A percentile compares a stretch with the other conserved stretches of the same genome.
These are phyloP conservation scores for Malacoraja senta DNA, from an alignment of 2,797 vertebrate species.

Conservation along the genomic window DNA sequence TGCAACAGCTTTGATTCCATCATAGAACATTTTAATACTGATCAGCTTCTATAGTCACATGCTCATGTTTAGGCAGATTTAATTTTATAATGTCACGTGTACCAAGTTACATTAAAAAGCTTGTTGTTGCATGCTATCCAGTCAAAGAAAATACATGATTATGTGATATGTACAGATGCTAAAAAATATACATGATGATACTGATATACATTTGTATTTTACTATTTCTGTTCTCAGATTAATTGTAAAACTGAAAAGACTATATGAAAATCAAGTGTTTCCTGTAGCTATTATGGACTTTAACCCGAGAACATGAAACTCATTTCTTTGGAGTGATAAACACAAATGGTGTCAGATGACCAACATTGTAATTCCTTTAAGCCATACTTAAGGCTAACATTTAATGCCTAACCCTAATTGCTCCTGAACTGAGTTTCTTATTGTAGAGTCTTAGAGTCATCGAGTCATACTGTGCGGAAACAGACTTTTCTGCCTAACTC, in stretches of 20 bases:
- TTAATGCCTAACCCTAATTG: too few relatives aligned
- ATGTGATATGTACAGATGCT: too few relatives aligned
- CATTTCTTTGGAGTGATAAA: background rate
- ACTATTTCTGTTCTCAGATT: background rate
- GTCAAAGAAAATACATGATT: too few relatives aligned
- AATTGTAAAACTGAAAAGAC: background rate
- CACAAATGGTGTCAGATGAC: background rate
- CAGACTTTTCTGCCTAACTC: too few relatives aligned
- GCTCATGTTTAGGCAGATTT: background rate
- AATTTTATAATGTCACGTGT: too few relatives aligned
- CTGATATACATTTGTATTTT: background rate
- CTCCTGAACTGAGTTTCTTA: too few relatives aligned
- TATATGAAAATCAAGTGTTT: background rate
- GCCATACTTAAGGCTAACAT: too few relatives aligned
- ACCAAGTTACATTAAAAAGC: too few relatives aligned
- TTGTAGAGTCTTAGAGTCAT: too few relatives aligned
- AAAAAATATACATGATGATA: too few relatives aligned
- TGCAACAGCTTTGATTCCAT: conserved; percentile 2
- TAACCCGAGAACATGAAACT: background rate
- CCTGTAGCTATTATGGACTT: background rate
- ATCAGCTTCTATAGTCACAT: background rate
- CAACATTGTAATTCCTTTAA: background rate
- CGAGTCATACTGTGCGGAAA: too few relatives aligned
- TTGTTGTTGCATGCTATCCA: too few relatives aligned
- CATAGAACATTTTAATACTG: background rate